Conservation (phyloP, 1,140 invertebrate species). For the Leptinotarsa texana region DNA sequence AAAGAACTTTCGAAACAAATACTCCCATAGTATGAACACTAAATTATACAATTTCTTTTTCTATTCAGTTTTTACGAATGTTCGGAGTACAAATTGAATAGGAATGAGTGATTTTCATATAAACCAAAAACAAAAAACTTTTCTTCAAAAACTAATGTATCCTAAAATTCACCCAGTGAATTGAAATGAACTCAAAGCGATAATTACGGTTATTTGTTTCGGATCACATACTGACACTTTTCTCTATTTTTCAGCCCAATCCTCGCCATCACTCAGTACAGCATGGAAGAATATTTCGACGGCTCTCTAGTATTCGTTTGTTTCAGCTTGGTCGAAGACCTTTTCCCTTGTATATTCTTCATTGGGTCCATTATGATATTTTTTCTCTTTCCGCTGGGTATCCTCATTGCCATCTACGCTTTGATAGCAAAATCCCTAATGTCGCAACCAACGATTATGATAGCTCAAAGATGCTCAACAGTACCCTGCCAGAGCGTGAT, state of each 20-base stretch:
- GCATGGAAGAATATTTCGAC: conserved; percentile 69
- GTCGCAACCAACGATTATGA: conserved; percentile 65
- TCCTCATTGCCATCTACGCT: conserved; percentile 80
- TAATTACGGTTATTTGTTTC: conserved; percentile 5
- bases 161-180: too few relatives aligned
- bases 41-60: too few relatives aligned
- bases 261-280: conserved; percentile 73
- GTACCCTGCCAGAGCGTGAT: conserved; percentile 57
- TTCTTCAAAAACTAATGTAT: too few relatives aligned
- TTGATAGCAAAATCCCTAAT: conserved; percentile 83
- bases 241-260: conserved; percentile 71
- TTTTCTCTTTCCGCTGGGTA: conserved; percentile 80
- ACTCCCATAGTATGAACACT: too few relatives aligned
- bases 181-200: background rate
- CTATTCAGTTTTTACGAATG: too few relatives aligned
- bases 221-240: conserved; percentile 7
- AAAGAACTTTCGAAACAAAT: too few relatives aligned
- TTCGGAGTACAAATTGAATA: too few relatives aligned
- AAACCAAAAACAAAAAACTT: too few relatives aligned
- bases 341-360: conserved; percentile 79
- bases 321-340: conserved; percentile 70
- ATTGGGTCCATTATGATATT: conserved; percentile 77
- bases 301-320: conserved; percentile 73
- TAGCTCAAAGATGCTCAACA: conserved; percentile 42
- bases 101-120: too few relatives aligned